Evolutionary conservation across 2,797 vertebrate genomes (phyloP), one percentile per base, ranked within the genome.

Genomic region (Acrossocheilus fasciatus): DNA sequence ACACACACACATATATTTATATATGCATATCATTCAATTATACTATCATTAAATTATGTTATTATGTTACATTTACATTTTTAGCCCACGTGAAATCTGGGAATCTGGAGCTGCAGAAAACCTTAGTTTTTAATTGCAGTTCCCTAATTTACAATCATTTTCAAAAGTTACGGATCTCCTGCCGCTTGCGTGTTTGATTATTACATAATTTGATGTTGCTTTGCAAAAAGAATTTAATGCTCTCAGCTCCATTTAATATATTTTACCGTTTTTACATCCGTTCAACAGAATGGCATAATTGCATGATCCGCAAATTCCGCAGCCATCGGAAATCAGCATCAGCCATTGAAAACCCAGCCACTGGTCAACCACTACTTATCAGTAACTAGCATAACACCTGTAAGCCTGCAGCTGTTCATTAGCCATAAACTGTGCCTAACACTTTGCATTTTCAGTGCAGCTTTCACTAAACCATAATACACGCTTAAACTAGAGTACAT

Each of bases 351-450:
- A 73, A 45, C 7, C 43, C 7, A 45, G 4, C 50, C 26, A 26
- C 15, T 73, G 41, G 43, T 73, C 5, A n/a, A 47, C 41, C n/a
- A 26, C 41, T 73, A 47, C 70, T 23, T 57, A 23, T 59, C 36
- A 39, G 54, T 78, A 34, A 18, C 73, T 75, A 52, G 17, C 26
- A n/a, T 5, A 43, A 66, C 57, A 66, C 41, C 34, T 69, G 80
- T 10, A 52, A 20, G 3, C 57, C 78, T 80, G n/a, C 78, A 80
- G 15, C 62, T 59, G 7, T n/a, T 62, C 59, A 66, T 68, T 81
- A 20, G 26, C 8, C 59, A 18, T 80, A 45, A 79, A 15, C 73
- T 64, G 77, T 2, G 4, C 57, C 57, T n/a, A 26, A 41, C 14
- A 43, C 20, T 70, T 79, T 79, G 26, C 10, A 12, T 66, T 66